Base-by-base conservation (phyloP, 2,888 invertebrate species). In the Coecobrya sp. region DNA sequence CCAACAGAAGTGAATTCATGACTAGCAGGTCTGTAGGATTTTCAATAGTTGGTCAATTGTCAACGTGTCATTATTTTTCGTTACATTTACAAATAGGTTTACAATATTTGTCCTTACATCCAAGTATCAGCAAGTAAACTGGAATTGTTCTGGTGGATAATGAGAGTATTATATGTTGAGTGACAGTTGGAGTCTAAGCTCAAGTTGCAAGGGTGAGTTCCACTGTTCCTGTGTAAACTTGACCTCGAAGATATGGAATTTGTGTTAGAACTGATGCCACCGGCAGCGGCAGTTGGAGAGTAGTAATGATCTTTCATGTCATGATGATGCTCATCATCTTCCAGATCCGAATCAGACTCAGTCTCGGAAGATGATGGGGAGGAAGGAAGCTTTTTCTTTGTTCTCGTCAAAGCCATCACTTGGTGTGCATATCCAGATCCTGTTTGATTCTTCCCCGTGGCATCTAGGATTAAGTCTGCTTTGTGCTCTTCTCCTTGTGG, bases 401-500 rank as follows among this genome's bases (percentile, higher is more conserved):
- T 84, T 73, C 88, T 89, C 42, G 85, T 84, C 42, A 88, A 52
- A 3, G 45, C 92, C 5, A 91, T 68, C 1, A 73, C 86, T 79
- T 91, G 86, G 27, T 88, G 82, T 5, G 52, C 22, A 42, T 84
- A 62, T 4, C 76, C 86, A 42, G 87, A 76, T 13, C 76, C 92
- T 16, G 89, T 82, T 49, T 93, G 93, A 42, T 93, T 89, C 25
- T 93, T 97, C 96, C 36, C 96, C 95, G 96, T 97, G 95, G 95
- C 96, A 95, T 96, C 96, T 0, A 59, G 13, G 7, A 59, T 68
- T 0, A 22, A 30, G 8, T 88, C 88, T 45, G 81, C 68, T n/a
- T 52, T 91, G 96, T 97, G 98, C 96, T 98, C 98, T 96, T 98
- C 98, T 0, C 98, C 98, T 96, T 98, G 98, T 0, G 98, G 98